Percentiles rank a stretch among this genome's conserved stretches.
Evolutionary conservation across 2,888 invertebrate species (phyloP).

Genomic region (Hyposoter dolosus): DNA sequence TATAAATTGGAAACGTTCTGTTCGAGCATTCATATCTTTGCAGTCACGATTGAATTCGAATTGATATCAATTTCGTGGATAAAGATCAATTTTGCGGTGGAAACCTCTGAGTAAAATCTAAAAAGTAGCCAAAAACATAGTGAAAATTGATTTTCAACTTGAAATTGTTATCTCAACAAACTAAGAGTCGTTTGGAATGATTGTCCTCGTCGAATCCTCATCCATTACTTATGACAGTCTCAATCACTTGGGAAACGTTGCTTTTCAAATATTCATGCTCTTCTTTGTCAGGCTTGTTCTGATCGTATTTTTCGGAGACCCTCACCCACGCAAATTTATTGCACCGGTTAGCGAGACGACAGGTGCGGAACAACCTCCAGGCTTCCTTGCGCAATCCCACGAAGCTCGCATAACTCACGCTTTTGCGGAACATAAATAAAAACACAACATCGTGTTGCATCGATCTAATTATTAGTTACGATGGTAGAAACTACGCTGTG

Average conservation of each 20-base stretch:
- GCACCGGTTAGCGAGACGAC: constrained; percentile 55
- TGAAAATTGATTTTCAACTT: neutral
- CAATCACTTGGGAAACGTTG: constrained; percentile 58
- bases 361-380: constrained; percentile 66
- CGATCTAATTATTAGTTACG: neutral
- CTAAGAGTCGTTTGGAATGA: constrained; percentile 3
- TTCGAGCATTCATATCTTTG: neutral
- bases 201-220: constrained; percentile 49
- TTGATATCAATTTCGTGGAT: neutral
- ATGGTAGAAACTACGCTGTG: neutral
- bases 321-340: constrained; percentile 57
- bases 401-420: constrained; percentile 19
- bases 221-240: constrained; percentile 57
- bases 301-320: constrained; percentile 43
- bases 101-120: neutral
- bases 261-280: constrained; percentile 59
- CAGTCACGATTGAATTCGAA: no score
- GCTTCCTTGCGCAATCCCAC: constrained; percentile 47
- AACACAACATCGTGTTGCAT: constrained; percentile 28
- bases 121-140: neutral
- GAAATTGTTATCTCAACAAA: neutral
- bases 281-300: constrained; percentile 32
- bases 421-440: constrained; percentile 29
- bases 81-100: neutral
- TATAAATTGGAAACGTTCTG: neutral